Percentiles rank a stretch among this genome's conserved stretches.
phyloP scores from a whole-genome alignment of 2,888 invertebrate species.

The Nomada fabriciana region DNA sequence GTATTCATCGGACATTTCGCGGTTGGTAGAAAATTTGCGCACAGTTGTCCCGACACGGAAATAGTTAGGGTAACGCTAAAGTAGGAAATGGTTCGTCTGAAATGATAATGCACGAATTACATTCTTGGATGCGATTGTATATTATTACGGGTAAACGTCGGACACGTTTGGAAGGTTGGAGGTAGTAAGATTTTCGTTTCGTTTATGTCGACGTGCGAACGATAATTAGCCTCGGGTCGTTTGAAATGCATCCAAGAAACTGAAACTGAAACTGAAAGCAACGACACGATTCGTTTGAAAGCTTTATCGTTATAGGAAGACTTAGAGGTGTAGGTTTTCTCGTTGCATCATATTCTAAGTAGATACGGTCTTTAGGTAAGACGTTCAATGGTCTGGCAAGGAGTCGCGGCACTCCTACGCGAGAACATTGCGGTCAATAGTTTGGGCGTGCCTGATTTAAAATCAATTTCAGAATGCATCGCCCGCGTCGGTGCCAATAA shows the following conservation, averaged over 20 bases:
- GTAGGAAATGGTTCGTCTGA: background rate
- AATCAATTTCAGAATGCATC: slow-evolving; percentile 55
- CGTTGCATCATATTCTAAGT: slow-evolving; percentile 52
- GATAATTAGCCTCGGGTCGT: background rate
- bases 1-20: background rate
- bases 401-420: slow-evolving; percentile 60
- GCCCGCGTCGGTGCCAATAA: slow-evolving; percentile 35
- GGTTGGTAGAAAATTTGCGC: slow-evolving; percentile 8
- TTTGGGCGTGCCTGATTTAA: slow-evolving; percentile 59
- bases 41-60: background rate
- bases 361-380: slow-evolving; percentile 53
- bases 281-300: slow-evolving; percentile 6
- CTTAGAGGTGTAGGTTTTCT: slow-evolving; percentile 13
- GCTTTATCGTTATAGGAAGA: slow-evolving; percentile 39
- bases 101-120: background rate
- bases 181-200: background rate
- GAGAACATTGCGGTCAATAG: slow-evolving; percentile 47
- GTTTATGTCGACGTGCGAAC: no score
- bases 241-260: background rate
- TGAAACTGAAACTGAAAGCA: slow-evolving; percentile 26
- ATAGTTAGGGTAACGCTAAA: background rate
- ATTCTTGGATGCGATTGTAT: background rate
- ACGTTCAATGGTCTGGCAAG: slow-evolving; percentile 55
- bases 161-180: background rate
- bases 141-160: background rate